Percentiles rank a stretch among this genome's conserved stretches.
Conservation (phyloP, 2,113 vertebrate species). For the Felis chaus region DNA sequence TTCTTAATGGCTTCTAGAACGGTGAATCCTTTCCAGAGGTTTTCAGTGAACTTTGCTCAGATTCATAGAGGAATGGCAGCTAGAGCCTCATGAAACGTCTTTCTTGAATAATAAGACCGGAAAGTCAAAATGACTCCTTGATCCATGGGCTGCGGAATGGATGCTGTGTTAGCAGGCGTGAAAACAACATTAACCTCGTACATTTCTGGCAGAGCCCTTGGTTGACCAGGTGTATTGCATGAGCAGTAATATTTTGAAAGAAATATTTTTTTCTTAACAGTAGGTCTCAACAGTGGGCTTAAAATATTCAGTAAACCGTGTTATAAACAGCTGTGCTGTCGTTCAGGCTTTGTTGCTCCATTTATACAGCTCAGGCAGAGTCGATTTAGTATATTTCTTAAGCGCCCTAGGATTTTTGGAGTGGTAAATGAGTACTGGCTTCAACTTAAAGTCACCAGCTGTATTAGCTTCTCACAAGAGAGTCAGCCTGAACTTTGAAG, state of each 20-base stretch:
- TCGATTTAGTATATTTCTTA: background rate
- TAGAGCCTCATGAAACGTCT: background rate
- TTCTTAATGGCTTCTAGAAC: background rate
- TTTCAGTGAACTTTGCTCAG: background rate
- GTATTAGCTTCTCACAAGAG: background rate
- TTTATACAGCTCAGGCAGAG: background rate
- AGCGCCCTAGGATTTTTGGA: background rate
- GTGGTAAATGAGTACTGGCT: background rate
- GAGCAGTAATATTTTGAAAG: background rate
- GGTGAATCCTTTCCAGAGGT: background rate
- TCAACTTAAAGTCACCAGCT: background rate
- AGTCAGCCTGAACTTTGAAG: background rate
- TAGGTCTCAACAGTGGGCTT: background rate
- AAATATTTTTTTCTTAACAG: background rate
- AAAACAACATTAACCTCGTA: background rate
- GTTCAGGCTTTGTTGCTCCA: background rate
- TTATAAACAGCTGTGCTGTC: background rate
- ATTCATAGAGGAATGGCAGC: background rate
- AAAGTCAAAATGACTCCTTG: background rate
- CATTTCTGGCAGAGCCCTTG: background rate
- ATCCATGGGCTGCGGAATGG: background rate
- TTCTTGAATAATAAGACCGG: background rate
- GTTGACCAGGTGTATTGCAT: background rate
- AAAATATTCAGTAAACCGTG: background rate
- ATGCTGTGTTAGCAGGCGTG: background rate